A percentile compares a stretch with the other conserved stretches of the same genome.
Evolutionary conservation across 2,113 vertebrate species (phyloP).

Genomic region (Mungos mungo): DNA sequence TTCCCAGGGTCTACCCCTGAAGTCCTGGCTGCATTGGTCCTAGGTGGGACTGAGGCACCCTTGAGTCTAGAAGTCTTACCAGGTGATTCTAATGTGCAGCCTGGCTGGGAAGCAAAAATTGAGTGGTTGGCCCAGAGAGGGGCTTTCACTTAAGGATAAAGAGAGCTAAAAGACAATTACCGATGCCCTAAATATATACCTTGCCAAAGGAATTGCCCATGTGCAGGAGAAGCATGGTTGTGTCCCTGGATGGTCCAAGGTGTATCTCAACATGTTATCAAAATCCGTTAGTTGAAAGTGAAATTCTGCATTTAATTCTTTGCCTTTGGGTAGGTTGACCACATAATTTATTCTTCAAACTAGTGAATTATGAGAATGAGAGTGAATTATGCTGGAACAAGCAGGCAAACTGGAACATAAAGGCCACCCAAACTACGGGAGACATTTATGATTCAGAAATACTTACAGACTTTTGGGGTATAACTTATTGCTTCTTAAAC

Average conservation of each 20-base stretch:
- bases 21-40: background rate
- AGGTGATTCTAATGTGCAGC: background rate
- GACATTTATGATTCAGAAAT: background rate
- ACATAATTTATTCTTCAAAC: background rate
- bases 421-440: background rate
- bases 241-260: background rate
- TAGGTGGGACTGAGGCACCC: background rate
- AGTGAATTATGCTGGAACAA: background rate
- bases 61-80: background rate
- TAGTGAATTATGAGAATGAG: background rate
- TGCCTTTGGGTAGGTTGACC: background rate
- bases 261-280: background rate
- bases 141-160: background rate
- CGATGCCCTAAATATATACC: background rate
- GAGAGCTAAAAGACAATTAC: background rate
- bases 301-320: background rate
- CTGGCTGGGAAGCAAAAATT: background rate
- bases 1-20: background rate
- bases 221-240: background rate
- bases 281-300: background rate
- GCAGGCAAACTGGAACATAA: background rate
- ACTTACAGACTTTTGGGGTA: background rate
- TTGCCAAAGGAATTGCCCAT: background rate
- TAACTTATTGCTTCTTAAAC: background rate
- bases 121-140: background rate